Base-by-base conservation (phyloP, 2,888 invertebrate genomes). In the Epistrophe eligans region DNA sequence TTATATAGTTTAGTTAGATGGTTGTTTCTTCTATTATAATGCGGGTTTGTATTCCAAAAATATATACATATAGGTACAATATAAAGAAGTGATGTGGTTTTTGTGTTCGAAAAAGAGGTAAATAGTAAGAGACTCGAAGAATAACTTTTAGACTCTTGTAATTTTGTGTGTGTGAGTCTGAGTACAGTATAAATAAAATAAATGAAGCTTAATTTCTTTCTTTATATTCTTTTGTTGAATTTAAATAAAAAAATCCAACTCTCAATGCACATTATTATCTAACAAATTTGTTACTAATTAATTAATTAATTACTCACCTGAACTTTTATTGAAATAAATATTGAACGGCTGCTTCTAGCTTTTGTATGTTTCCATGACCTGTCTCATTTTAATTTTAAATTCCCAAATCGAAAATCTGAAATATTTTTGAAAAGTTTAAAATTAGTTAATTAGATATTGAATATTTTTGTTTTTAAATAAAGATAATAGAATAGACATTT, bases 61-160 rank as follows among this genome's bases (percentile, higher is more conserved):
- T 24, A 2, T 24, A 24, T 24, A 24, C 32, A 32, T 32, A n/a
- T n/a, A n/a, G n/a, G n/a, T n/a, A n/a, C n/a, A n/a, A n/a, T n/a
- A 55, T 55, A 55, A 32, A 55, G 55, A 32, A 55, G 32, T 55
- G n/a, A 32, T 55, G 55, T 55, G 55, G 55, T 55, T 15, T 50
- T 13, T 11, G 15, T 55, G n/a, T 55, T n/a, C 2, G n/a, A 24
- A 32, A 28, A 8, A 3, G 55, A 15, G 55, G 9, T 19, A 9
- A 11, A 19, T 50, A 19, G 10, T 50, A 50, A 50, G 11, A 50
- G 19, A 50, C 19, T 10, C 50, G 6, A 50, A 50, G 5, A 50
- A 50, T 50, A 10, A 19, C 19, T 50, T 50, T 50, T 9, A 10
- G 19, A 35, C 35, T 32, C 11, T 19, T 50, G 50, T 50, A 11